Conservation (phyloP, 2,113 vertebrate species). For the Oreochromis niloticus region DNA sequence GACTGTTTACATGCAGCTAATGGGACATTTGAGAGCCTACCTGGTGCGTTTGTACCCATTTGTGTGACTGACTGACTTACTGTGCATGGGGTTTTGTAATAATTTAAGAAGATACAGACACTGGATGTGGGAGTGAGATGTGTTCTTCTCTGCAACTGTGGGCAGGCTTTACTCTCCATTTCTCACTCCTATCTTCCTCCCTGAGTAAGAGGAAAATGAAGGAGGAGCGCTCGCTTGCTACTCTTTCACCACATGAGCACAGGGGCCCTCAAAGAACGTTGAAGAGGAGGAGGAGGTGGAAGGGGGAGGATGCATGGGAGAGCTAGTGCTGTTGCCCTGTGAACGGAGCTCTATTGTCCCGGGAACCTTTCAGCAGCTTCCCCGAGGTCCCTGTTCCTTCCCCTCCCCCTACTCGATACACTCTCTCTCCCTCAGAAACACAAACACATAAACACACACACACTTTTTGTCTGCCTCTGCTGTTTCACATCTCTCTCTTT, state of each 20-base stretch:
- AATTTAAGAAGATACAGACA: not conserved
- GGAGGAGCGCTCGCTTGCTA: constrained; percentile 10
- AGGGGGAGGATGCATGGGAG: constrained; percentile 57
- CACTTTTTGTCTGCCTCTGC: not conserved
- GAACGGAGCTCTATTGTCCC: constrained; percentile 77
- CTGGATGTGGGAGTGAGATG: not conserved
- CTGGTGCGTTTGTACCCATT: constrained; percentile 14
- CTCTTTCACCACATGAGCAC: constrained; percentile 37
- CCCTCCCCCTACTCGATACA: constrained; percentile 43
- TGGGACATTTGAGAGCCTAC: constrained; percentile 34
- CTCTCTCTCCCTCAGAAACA: not conserved
- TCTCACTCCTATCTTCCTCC: not conserved
- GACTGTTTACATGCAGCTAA: constrained; percentile 21
- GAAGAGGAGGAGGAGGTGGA: constrained; percentile 4
- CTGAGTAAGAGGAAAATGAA: constrained; percentile 9
- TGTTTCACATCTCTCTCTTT: not conserved
- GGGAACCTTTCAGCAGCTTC: constrained; percentile 75
- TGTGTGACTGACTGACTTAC: not conserved
- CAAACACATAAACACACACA: constrained; percentile 11
- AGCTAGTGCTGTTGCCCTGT: constrained; percentile 73
- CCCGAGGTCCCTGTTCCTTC: constrained; percentile 61
- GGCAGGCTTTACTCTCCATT: not conserved
- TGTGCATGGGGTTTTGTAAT: not conserved
- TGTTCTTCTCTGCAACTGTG: not conserved
- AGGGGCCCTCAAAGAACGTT: constrained; percentile 58